phyloP scores from a whole-genome alignment of 2,888 invertebrate species.

The Chrysomela aeneicollis region DNA sequence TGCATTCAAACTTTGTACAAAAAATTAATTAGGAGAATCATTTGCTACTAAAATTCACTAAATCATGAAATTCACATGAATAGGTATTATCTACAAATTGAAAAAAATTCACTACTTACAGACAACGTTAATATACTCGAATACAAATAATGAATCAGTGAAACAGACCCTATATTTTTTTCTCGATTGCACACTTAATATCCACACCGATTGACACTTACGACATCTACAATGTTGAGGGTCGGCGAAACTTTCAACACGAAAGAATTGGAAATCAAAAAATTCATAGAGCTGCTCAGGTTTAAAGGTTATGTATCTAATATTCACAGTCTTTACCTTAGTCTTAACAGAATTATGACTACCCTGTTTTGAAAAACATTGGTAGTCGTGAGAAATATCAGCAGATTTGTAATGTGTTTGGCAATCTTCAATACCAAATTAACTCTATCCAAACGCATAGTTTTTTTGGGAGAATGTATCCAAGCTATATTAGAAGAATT shows the following conservation, averaged over 20 bases:
- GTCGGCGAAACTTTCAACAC: slow-evolving; percentile 44
- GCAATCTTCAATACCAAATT: not conserved
- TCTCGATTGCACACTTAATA: slow-evolving; percentile 56
- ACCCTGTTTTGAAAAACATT: slow-evolving; percentile 30
- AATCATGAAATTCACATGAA: slow-evolving; percentile 31
- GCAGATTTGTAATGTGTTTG: not conserved
- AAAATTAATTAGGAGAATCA: slow-evolving; percentile 5
- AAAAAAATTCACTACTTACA: slow-evolving; percentile 43
- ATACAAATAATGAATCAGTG: slow-evolving; percentile 39
- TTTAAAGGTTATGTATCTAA: slow-evolving; percentile 41
- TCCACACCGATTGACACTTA: slow-evolving; percentile 50
- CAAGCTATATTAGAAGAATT: too few species aligned
- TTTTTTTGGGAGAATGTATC: too few species aligned
- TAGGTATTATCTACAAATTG: slow-evolving; percentile 43
- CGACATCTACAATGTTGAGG: slow-evolving; percentile 47
- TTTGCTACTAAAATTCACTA: slow-evolving; percentile 39
- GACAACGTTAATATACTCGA: slow-evolving; percentile 45
- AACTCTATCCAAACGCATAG: too few species aligned
- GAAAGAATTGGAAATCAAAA: slow-evolving; percentile 28
- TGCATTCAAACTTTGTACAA: not conserved
- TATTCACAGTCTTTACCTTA: slow-evolving; percentile 52
- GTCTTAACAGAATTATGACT: slow-evolving; percentile 43
- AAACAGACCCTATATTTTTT: slow-evolving; percentile 53
- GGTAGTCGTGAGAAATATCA: slow-evolving; percentile 13
- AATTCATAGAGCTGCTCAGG: slow-evolving; percentile 46